These are phyloP conservation scores for Tringa solitaria DNA, from an alignment of 2,113 vertebrate genomes.

Conservation along the genomic window DNA sequence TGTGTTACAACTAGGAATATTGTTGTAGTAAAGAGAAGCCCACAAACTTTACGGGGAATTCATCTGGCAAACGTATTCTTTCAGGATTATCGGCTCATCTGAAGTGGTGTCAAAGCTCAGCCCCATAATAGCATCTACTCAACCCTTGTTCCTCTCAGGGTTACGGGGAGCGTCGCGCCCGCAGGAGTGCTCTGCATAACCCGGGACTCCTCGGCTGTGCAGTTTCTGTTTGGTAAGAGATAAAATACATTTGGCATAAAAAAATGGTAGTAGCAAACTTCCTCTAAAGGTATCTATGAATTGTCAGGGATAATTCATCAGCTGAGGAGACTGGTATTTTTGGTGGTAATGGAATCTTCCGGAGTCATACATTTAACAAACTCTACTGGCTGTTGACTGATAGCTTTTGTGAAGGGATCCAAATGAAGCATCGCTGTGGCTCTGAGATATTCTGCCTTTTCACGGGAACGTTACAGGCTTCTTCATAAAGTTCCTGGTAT, in stretches of 20 bases:
- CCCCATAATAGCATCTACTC: not conserved
- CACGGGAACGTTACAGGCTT: not conserved
- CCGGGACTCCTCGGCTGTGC: not conserved
- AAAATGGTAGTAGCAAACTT: not conserved
- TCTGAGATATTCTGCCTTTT: not conserved
- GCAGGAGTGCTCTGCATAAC: not conserved
- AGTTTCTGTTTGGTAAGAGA: not conserved
- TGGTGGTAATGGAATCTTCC: not conserved
- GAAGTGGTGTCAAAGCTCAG: not conserved
- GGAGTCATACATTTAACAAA: not conserved
- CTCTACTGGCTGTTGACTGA: not conserved
- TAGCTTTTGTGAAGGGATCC: not conserved
- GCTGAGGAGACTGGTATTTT: not conserved
- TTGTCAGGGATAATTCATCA: not conserved
- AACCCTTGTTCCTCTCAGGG: not conserved
- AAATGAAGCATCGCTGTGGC: not conserved
- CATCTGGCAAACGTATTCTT: not conserved
- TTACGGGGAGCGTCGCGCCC: not conserved
- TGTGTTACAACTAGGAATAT: not conserved
- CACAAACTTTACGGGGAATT: not conserved
- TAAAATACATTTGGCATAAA: not conserved
- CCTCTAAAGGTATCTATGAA: not conserved
- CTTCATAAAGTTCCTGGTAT: not conserved
- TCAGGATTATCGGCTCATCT: not conserved
- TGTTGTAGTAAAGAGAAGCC: not conserved